Evolutionary conservation across 2,888 invertebrate genomes (phyloP), one percentile per base, ranked within the genome.

Genomic region (Acanthoscelides obtectus): DNA sequence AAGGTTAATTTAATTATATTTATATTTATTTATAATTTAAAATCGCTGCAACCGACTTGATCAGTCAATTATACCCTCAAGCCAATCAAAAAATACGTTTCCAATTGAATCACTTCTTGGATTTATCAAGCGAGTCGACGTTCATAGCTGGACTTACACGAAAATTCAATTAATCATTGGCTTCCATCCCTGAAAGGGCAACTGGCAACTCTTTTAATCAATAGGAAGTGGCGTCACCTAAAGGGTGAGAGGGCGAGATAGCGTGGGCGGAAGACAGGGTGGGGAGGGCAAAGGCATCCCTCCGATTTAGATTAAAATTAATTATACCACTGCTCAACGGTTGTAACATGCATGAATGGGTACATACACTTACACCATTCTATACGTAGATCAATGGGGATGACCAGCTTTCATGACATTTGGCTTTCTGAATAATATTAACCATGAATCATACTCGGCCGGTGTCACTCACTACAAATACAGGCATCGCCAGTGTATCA

Each of bases 131-230:
- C 78, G 77, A 80, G 79, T 78, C 80, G 82, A 83, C 83, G 80
- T 80, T 81, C 79, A 77, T 78, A 80, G 80, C 80, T 81, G 78
- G 79, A 79, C 79, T 81, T 82, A 83, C 82, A 84, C 80, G 82
- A 81, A 82, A 83, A 84, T 83, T 82, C 84, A 84, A 84, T 85
- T 84, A 84, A 85, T 85, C 84, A 84, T 82, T 82, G 78, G 80
- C 77, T 74, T 79, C 80, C 80, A 80, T 81, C 80, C 79, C 79
- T 80, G 80, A 83, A 83, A 83, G 82, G 82, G 83, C 81, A 78
- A 83, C 80, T 83, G 45, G 45, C 45, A 45, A 45, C 45, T 45
- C 81, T 83, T 80, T 80, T 80, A 82, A 83, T 83, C 82, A 82
- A 82, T 82, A 82, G 67, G 64, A 69, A 74, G 73, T 74, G 72